These are phyloP conservation scores for Globicephala melas DNA, from an alignment of 2,113 vertebrate genomes.

Conservation along the genomic window DNA sequence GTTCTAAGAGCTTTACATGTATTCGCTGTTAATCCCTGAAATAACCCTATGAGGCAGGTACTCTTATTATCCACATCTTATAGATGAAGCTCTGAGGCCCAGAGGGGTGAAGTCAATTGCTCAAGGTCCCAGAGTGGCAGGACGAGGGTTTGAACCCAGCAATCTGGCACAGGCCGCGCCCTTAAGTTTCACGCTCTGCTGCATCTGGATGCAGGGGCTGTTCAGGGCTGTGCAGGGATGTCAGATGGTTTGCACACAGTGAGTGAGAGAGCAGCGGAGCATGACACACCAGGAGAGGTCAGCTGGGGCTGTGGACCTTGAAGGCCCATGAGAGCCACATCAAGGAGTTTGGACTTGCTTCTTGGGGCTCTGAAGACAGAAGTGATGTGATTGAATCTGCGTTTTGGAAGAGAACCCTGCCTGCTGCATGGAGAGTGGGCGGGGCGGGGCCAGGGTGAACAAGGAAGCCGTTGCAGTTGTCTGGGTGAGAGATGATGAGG, in stretches of 20 bases:
- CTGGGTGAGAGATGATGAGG: not conserved
- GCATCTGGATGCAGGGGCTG: fast-evolving
- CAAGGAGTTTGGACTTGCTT: not conserved
- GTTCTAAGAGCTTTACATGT: not conserved
- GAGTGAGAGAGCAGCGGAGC: not conserved
- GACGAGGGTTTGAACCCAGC: not conserved
- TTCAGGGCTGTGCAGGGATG: not conserved
- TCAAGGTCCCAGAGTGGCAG: not conserved
- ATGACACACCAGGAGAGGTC: not conserved
- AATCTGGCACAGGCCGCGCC: not conserved
- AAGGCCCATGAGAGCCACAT: not conserved
- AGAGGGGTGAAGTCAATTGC: not conserved
- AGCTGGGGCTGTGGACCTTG: fast-evolving
- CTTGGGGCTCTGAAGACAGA: not conserved
- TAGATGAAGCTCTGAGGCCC: no score
- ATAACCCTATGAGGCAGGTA: not conserved
- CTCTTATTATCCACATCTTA: not conserved
- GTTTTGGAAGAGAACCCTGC: not conserved
- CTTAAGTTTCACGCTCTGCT: not conserved
- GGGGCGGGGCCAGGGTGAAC: not conserved
- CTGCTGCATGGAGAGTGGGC: not conserved
- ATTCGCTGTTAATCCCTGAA: no score
- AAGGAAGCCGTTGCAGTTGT: fast-evolving
- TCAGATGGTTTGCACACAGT: not conserved
- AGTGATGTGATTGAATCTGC: fast-evolving